These are phyloP conservation scores for Pandemis heparana DNA, from an alignment of 2,888 invertebrate species.

Conservation along the genomic window DNA sequence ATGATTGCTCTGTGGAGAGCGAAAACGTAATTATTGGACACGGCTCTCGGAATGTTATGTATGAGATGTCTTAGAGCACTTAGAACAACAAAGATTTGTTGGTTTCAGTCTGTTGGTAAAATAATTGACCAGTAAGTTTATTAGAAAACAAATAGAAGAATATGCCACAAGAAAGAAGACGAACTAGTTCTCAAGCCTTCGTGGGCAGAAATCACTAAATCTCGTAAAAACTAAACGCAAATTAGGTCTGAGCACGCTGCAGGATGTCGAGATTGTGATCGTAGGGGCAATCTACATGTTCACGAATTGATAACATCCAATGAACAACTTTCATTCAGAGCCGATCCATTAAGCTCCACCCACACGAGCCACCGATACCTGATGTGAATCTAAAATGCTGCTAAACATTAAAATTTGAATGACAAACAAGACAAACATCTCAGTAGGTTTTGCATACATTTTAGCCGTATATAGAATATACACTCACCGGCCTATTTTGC, in stretches of 20 bases:
- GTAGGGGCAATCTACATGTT: conserved; percentile 70
- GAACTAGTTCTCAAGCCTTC: background rate
- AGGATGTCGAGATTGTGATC: conserved; percentile 56
- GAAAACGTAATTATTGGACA: conserved; percentile 39
- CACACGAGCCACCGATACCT: conserved; percentile 69
- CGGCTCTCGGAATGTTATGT: conserved; percentile 29
- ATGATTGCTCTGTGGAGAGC: conserved; percentile 40
- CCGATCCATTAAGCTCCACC: conserved; percentile 76
- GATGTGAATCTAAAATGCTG: conserved; percentile 64
- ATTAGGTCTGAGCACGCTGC: conserved; percentile 24
- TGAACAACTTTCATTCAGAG: conserved; percentile 76
- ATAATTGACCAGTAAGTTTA: background rate
- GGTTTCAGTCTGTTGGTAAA: background rate
- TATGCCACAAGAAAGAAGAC: background rate
- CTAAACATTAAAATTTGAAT: conserved; percentile 43
- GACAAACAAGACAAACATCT: background rate
- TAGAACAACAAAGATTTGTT: background rate
- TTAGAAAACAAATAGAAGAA: background rate
- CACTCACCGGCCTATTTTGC: background rate
- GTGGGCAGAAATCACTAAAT: background rate
- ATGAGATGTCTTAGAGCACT: conserved; percentile 14
- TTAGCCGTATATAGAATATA: background rate
- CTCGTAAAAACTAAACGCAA: conserved; percentile 20
- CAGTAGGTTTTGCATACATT: background rate
- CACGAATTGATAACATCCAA: conserved; percentile 78